Base-by-base conservation (phyloP, 2,888 invertebrate species). In the Ramazzottius varieornatus region DNA sequence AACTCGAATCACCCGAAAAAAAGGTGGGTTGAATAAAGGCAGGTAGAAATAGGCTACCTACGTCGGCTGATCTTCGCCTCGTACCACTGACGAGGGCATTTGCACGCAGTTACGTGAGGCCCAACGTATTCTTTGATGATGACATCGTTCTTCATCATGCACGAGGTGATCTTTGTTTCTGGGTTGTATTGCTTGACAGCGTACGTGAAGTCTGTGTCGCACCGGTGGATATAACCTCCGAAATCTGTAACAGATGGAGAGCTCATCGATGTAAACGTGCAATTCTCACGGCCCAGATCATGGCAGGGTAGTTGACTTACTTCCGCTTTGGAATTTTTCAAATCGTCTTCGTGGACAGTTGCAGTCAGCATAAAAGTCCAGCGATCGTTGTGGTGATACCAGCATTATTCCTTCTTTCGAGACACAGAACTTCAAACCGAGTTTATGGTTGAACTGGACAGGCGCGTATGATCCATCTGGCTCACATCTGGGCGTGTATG, bases 251-350 rank as follows among this genome's bases (percentile, higher is more conserved):
- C n/a, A n/a, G n/a, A n/a, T n/a, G n/a, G n/a, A n/a, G n/a, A n/a
- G n/a, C n/a, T n/a, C n/a, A n/a, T n/a, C n/a, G n/a, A n/a, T n/a
- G n/a, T n/a, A n/a, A n/a, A n/a, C n/a, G 8, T 40, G 20, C 20
- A 13, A 40, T 40, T 40, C 8, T 40, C 40, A 40, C 20, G 8
- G 20, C 20, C 20, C 8, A 13, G 8, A 40, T 40, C 40, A 40
- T 8, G 13, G 40, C 13, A 20, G 13, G 20, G 40, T 20, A 20
- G 40, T 40, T 20, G 40, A 40, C 54, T 24, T 54, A 54, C 54
- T 54, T 13, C 54, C 54, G 54, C 4, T 54, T 54, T 54, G 54
- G 29, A 54, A 54, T 54, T 54, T 54, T 29, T 54, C 54, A 29
- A 54, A 54, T 4, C 54, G 54, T 54, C 24, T 54, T 13, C 54